Conservation (phyloP, 2,113 vertebrate genomes). For the Pantherophis guttatus region DNA sequence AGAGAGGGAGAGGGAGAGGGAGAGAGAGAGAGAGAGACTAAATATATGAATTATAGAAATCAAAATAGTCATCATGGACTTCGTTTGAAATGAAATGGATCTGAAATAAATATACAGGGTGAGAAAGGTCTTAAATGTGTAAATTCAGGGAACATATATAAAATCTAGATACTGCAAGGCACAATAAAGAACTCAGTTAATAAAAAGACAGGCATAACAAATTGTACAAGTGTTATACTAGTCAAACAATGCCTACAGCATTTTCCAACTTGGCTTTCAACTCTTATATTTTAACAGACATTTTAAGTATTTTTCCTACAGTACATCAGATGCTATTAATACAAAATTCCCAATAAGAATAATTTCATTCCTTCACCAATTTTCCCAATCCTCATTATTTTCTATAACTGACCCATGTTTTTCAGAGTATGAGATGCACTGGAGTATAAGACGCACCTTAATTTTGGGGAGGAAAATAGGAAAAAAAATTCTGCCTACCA, state of each 20-base stretch:
- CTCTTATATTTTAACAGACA: neutral
- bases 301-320: neutral
- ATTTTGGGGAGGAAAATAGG: too few relatives aligned
- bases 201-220: neutral
- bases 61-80: neutral
- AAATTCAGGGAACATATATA: neutral
- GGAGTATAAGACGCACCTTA: too few relatives aligned
- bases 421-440: too few relatives aligned
- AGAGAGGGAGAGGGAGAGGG: too few relatives aligned
- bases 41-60: neutral
- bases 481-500: too few relatives aligned
- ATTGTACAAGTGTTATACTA: neutral
- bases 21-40: neutral
- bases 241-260: neutral
- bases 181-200: neutral
- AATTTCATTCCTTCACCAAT: neutral
- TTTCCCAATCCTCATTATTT: neutral
- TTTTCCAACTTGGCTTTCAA: neutral
- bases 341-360: neutral
- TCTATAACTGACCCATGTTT: neutral
- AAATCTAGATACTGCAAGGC: neutral
- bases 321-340: neutral
- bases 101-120: neutral
- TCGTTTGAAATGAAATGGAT: neutral
- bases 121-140: neutral